phyloP scores from a whole-genome alignment of 2,888 invertebrate species.

The Latrodectus elegans region DNA sequence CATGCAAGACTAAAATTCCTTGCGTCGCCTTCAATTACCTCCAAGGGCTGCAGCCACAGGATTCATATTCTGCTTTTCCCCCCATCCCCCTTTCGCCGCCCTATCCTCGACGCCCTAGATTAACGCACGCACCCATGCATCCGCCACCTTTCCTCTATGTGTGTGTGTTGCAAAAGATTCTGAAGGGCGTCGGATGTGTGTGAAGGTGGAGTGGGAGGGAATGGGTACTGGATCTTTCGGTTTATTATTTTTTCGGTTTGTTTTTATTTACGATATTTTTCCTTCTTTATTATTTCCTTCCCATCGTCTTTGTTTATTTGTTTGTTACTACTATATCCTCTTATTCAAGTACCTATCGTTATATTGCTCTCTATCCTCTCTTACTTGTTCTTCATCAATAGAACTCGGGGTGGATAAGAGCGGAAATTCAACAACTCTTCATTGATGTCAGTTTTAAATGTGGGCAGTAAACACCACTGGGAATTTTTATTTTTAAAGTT shows the following conservation, averaged over 20 bases:
- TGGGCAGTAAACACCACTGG: too few species aligned
- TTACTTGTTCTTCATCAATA: neutral
- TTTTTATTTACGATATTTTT: constrained; percentile 3
- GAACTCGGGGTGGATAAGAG: neutral
- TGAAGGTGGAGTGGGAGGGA: constrained; percentile 28
- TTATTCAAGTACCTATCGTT: neutral
- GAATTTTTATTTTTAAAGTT: too few species aligned
- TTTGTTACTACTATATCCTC: neutral
- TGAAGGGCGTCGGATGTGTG: neutral
- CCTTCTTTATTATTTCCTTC: constrained; percentile 3
- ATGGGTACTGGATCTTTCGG: constrained; percentile 36
- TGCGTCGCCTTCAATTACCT: constrained; percentile 69
- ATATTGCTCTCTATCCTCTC: neutral
- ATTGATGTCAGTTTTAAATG: too few species aligned
- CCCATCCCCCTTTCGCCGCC: constrained; percentile 9
- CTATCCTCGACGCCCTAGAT: constrained; percentile 54
- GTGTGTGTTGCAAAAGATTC: constrained; percentile 1
- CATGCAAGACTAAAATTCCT: constrained; percentile 67
- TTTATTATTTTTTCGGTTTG: constrained; percentile 32
- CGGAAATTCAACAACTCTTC: too few species aligned
- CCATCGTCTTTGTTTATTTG: neutral
- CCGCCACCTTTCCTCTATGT: constrained; percentile 13
- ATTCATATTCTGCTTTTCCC: constrained; percentile 62
- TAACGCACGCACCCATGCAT: constrained; percentile 57
- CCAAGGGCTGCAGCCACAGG: constrained; percentile 54